A percentile compares a stretch with the other conserved stretches of the same genome.
These are phyloP conservation scores for Ceyx cyanopectus DNA, from an alignment of 2,113 vertebrate genomes.

Conservation along the genomic window DNA sequence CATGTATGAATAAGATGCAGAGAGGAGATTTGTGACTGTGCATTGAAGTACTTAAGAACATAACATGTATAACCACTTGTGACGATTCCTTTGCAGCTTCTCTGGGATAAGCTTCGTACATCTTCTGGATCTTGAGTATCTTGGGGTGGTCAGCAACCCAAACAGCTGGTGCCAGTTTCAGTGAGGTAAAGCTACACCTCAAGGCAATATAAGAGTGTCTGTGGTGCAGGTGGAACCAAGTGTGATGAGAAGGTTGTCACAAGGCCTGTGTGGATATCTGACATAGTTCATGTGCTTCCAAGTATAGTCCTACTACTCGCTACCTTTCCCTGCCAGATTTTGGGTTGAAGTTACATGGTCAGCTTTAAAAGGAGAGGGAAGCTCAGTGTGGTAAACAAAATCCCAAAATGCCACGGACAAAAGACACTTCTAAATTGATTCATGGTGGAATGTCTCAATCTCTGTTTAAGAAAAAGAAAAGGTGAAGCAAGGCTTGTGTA, in stretches of 20 bases:
- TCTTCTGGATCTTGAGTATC: not conserved
- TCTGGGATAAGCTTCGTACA: not conserved
- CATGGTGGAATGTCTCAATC: not conserved
- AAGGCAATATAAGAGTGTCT: not conserved
- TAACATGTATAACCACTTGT: not conserved
- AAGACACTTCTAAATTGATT: conserved; percentile 22
- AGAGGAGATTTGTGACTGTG: not conserved
- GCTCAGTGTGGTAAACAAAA: not conserved
- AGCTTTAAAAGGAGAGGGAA: not conserved
- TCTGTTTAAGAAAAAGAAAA: conserved; percentile 37
- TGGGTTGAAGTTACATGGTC: not conserved
- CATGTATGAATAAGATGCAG: not conserved
- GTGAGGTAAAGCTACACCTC: not conserved
- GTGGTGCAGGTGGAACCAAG: not conserved
- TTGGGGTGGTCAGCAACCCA: not conserved
- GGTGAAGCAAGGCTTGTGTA: conserved; percentile 28
- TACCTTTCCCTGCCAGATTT: not conserved
- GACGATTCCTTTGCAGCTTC: not conserved
- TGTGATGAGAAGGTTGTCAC: not conserved
- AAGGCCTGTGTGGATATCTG: not conserved
- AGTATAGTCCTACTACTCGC: not conserved
- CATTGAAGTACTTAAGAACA: not conserved
- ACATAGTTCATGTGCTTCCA: not conserved
- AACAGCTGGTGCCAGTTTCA: not conserved
- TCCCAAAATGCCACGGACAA: conserved; percentile 29